Evolutionary conservation across 2,888 invertebrate genomes (phyloP), one percentile per base, ranked within the genome.

Genomic region (Drymonia ruficornis): DNA sequence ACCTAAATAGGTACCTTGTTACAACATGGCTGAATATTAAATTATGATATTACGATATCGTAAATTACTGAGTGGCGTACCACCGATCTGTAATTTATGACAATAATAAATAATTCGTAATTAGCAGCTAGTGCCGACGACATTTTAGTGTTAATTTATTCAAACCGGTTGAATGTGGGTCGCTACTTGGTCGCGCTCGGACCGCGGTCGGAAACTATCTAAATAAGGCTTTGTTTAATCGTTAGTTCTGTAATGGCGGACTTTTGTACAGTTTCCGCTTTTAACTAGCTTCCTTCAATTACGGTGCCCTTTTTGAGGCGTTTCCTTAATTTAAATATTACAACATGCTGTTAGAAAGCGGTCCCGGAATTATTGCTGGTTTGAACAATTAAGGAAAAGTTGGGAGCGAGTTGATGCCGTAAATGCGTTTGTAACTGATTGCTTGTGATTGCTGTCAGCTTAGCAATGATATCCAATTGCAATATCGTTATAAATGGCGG

Each of bases 51-150:
- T 50, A 38, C 47, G 51, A 57, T 49, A 49, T 58, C 57, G 50
- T 69, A 65, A 69, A 69, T 59, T 58, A 1, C 15, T 15, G 29
- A 59, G 45, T 34, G 36, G 43, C 46, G 54, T 62, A 52, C 44
- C 55, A 56, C 61, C 61, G 49, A 65, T 53, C 19, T 49, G 52
- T 64, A 58, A 66, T 61, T 70, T 72, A 70, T 58, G 49, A 40
- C 51, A 23, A 50, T 44, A 38, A 62, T 72, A 62, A 68, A 72
- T 71, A 56, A 60, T 61, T 53, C 56, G 43, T 55, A 71, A 71
- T 71, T 68, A 65, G 58, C 46, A 34, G 50, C 47, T 54, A 55
- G 44, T 58, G 46, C 55, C 46, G 56, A 57, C 7, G 31, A 47
- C 47, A 47, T 6, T 47, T 47, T 23, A 42, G 48, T 19, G 47